Conservation (phyloP, 2,113 vertebrate species). For the Rana temporaria region DNA sequence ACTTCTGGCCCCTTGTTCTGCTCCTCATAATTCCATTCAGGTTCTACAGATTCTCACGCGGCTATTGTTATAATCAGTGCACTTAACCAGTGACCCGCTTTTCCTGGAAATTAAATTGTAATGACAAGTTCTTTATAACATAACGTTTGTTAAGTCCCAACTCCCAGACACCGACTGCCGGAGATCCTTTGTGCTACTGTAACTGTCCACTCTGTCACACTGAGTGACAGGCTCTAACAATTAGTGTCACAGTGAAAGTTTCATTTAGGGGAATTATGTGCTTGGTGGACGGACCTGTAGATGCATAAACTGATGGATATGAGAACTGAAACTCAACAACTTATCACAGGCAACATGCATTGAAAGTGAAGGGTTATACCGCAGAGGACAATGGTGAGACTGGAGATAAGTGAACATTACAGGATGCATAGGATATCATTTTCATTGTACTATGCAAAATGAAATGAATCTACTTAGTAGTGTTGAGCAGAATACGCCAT, state of each 20-base stretch:
- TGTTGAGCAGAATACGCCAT: no score
- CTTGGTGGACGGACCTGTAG: background rate
- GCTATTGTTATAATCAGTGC: background rate
- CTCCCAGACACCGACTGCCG: background rate
- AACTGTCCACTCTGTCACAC: constrained; percentile 23
- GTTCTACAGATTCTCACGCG: no score
- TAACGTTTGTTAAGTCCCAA: constrained; percentile 18
- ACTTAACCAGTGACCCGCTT: background rate
- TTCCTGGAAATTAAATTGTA: constrained; percentile 3
- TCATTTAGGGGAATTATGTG: constrained; percentile 33
- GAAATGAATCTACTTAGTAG: no score
- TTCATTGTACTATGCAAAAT: no score
- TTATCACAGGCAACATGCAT: background rate
- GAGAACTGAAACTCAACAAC: constrained; percentile 3
- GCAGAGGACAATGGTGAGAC: background rate
- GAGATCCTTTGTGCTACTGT: constrained; percentile 3
- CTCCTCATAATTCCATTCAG: no score
- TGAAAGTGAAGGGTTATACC: background rate
- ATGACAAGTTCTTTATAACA: background rate
- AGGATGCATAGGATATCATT: no score
- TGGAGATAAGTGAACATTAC: no score
- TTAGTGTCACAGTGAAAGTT: constrained; percentile 21
- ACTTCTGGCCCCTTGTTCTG: no score
- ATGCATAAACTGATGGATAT: constrained; percentile 27
- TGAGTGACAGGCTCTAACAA: constrained; percentile 20